A percentile compares a stretch with the other conserved stretches of the same genome.
Evolutionary conservation across 2,113 vertebrate genomes (phyloP).

Genomic region (Nibea coibor): DNA sequence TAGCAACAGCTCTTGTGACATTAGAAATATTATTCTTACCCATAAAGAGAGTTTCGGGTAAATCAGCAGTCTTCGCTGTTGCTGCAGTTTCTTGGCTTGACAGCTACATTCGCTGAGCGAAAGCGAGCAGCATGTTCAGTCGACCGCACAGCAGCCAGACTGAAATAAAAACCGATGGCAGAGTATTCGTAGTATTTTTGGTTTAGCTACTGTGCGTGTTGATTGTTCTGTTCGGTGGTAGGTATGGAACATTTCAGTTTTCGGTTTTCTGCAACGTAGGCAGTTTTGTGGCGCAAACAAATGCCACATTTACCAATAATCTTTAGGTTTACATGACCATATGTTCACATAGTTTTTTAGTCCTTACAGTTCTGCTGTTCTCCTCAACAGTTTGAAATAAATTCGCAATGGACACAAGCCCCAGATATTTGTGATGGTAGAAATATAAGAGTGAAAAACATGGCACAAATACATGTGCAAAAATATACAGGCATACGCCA

Average conservation of each 20-base stretch:
- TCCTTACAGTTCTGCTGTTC: too few relatives aligned
- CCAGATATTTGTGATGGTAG: neutral
- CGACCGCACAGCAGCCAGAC: neutral
- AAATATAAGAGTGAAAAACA: constrained; percentile 21
- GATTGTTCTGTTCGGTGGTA: neutral
- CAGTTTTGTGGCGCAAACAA: too few relatives aligned
- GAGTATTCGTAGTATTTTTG: neutral
- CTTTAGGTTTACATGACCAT: too few relatives aligned
- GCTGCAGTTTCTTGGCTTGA: constrained; percentile 14
- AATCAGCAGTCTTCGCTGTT: neutral
- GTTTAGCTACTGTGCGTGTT: neutral
- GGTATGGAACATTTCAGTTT: neutral
- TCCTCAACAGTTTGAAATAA: constrained; percentile 3
- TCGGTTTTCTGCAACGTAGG: neutral
- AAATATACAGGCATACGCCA: too few relatives aligned
- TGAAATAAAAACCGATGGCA: constrained; percentile 9
- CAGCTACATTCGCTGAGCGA: constrained; percentile 21
- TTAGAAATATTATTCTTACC: neutral
- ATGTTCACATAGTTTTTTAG: neutral
- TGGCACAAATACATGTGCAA: too few relatives aligned
- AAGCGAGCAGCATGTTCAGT: neutral
- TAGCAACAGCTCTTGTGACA: constrained; percentile 1
- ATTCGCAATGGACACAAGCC: neutral
- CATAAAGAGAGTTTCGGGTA: neutral
- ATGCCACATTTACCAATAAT: too few relatives aligned